Conservation (phyloP, 2,797 vertebrate genomes). For the Cynopterus sphinx region DNA sequence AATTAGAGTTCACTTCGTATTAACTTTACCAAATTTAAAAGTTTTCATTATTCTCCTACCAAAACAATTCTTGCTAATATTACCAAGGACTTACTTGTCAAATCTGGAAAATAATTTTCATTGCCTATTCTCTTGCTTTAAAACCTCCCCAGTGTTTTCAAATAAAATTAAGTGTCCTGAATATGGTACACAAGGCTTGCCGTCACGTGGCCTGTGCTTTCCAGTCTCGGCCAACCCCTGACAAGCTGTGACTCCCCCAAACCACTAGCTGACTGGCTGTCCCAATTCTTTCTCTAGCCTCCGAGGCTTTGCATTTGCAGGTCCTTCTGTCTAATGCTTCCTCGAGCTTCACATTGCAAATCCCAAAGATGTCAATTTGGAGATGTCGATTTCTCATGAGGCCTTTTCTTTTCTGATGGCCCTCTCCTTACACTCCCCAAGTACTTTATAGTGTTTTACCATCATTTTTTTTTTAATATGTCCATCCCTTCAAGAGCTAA, state of each 20-base stretch:
- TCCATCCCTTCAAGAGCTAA: background rate
- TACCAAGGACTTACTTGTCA: background rate
- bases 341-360: background rate
- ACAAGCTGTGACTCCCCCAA: background rate
- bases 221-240: background rate
- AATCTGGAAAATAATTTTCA: background rate
- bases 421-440: background rate
- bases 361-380: background rate
- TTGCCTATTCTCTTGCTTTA: background rate
- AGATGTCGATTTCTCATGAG: background rate
- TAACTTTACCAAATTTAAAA: background rate
- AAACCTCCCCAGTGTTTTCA: background rate
- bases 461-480: background rate
- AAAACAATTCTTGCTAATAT: background rate
- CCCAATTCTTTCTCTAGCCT: background rate
- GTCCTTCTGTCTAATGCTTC: background rate
- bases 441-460: background rate
- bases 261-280: background rate
- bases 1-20: background rate
- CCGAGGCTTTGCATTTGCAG: background rate
- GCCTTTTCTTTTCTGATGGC: background rate
- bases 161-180: background rate
- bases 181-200: background rate
- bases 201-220: background rate
- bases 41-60: background rate